Base-by-base conservation (phyloP, 1,140 invertebrate genomes). In the Limonius californicus region DNA sequence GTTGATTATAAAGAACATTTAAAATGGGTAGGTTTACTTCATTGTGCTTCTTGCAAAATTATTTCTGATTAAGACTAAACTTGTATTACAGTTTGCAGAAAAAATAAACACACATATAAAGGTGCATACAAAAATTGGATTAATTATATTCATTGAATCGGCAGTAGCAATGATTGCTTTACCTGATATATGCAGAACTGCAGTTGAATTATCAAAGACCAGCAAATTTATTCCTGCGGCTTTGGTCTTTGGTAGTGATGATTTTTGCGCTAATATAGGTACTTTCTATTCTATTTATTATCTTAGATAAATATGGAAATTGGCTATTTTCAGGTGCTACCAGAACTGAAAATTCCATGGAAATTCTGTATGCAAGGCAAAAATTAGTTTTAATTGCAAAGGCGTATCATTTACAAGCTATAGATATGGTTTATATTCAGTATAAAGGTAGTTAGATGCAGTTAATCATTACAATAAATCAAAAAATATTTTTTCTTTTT, bases 341-440 rank as follows among this genome's bases (percentile, higher is more conserved):
- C 14, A 77, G 85, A 67, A 85, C 82, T 14, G 71, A 76, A 45
- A 80, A 83, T 65, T 82, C 79, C 4, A 69, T 54, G 21, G 87
- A 89, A 73, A 68, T 87, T 12, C 57, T 83, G 3, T 87, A 85
- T 74, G 86, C 87, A 7, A 72, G 88, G 30, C 88, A 90, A 75
- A 82, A 85, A 68, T 72, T 89, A 50, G 82, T 90, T 6, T 76
- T 83, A 8, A 77, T 82, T 9, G 85, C 85, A 1, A 89, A 88
- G 76, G 85, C 87, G 0, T 89, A 82, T 71, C 76, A 80, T 59
- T 63, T 89, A 16, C 88, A 90, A 76, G 86, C 85, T 1, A 89
- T 90, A 67, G 88, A 90, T 75, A 80, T 87, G 74, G 88, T 89
- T 4, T 81, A 87, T 70, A 89, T 87, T 61, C 80, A 89, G 70